A percentile compares a stretch with the other conserved stretches of the same genome.
Evolutionary conservation across 1,140 invertebrate genomes (phyloP).

Genomic region (Gonatopus flavifemur): DNA sequence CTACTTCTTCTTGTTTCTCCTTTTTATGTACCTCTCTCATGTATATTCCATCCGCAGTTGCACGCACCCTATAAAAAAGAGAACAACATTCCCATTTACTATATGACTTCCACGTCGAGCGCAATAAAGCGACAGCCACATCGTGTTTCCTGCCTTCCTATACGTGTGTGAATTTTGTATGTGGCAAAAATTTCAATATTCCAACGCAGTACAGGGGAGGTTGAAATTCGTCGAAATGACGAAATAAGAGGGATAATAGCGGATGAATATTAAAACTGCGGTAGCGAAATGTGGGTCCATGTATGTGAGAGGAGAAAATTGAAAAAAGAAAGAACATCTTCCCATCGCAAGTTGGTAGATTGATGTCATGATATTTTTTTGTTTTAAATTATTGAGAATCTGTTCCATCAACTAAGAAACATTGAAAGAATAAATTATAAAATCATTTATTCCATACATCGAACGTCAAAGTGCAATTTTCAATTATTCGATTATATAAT

Average conservation of each 20-base stretch:
- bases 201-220: constrained; percentile 15
- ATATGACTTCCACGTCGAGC: constrained; percentile 22
- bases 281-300: not conserved
- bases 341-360: no score
- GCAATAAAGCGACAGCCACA: constrained; percentile 39
- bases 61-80: constrained; percentile 41
- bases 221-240: constrained; percentile 2
- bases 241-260: no score
- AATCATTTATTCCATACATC: no score
- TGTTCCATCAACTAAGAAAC: no score
- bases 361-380: no score
- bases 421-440: no score
- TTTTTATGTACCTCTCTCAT: constrained; percentile 25
- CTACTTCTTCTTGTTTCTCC: not conserved
- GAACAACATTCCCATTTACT: constrained; percentile 27
- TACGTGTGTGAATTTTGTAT: constrained; percentile 1
- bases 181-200: constrained; percentile 50
- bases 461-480: no score
- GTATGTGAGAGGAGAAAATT: not conserved
- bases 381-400: no score
- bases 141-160: constrained; percentile 17
- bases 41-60: constrained; percentile 45
- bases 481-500: no score
- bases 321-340: no score
- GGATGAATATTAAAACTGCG: not conserved